phyloP scores from a whole-genome alignment of 2,888 invertebrate species.

The Drosophila lacicola region DNA sequence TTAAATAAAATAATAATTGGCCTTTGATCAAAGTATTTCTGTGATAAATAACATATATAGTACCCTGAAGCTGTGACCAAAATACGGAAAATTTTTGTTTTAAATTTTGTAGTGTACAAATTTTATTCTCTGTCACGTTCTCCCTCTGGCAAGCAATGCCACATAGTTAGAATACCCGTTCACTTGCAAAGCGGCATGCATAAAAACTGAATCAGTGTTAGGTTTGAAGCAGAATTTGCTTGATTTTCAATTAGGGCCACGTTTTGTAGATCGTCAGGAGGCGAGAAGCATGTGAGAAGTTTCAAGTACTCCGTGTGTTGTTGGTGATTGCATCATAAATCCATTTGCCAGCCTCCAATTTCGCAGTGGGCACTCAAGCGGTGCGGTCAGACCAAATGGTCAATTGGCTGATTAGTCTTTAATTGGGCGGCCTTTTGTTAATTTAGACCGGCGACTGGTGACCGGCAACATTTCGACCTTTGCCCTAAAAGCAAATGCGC shows the following conservation, averaged over 20 bases:
- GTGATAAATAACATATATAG: too few relatives aligned
- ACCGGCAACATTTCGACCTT: conserved; percentile 28
- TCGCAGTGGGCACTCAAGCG: conserved; percentile 6
- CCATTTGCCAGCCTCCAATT: conserved; percentile 37
- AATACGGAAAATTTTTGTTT: too few relatives aligned
- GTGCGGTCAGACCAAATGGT: conserved; percentile 58
- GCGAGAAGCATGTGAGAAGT: conserved; percentile 42
- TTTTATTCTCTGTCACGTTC: too few relatives aligned
- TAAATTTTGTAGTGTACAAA: too few relatives aligned
- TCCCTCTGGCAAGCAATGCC: too few relatives aligned
- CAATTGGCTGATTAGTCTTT: conserved; percentile 79
- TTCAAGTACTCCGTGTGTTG: conserved; percentile 43
- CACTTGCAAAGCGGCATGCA: conserved; percentile 15
- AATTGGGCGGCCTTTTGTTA: conserved; percentile 74
- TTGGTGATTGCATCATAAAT: conserved; percentile 60
- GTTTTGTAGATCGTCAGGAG: conserved; percentile 17
- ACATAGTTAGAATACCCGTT: conserved; percentile 12
- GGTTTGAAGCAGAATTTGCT: conserved; percentile 37
- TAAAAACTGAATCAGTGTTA: conserved; percentile 57
- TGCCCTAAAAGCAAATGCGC: conserved; percentile 40
- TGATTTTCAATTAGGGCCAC: conserved; percentile 50
- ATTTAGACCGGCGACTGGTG: conserved; percentile 68
- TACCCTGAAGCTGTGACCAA: too few relatives aligned
- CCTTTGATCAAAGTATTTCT: too few relatives aligned
- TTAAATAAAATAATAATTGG: too few relatives aligned